Evolutionary conservation across 2,797 vertebrate species (phyloP), one percentile per base, ranked within the genome.

Genomic region (Craterocephalus amniculus): DNA sequence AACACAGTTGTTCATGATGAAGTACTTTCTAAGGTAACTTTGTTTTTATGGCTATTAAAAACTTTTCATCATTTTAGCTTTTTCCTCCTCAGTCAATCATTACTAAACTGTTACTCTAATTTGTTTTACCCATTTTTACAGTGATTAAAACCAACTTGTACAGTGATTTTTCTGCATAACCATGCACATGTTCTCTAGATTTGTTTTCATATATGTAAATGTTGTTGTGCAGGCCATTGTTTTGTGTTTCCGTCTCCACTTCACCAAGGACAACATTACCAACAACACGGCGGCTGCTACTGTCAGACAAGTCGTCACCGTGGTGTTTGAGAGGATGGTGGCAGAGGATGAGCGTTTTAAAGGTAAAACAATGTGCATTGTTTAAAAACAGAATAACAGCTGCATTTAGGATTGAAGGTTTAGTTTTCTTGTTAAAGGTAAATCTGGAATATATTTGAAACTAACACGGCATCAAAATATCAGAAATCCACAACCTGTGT

Each of bases 241-340:
- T 48, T 95, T 99, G 90, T 99, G 98, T 87, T 99, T 99, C 92
- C 96, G 98, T 49, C 94, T 99, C 29, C 98, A 99, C 91, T 99
- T 99, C 91, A 99, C 98, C 61, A 99, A 99, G 95, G 98, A 99
- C 92, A 99, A 96, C 84, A 99, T 99, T 89, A 99, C 98, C 58
- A 99, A 99, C 93, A 99, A 99, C 91, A 99, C 98, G 0, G 98
- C 98, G 0, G 98, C 98, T 3, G 98, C 98, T 43, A 99, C 98
- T 0, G 98, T 99, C 63, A 91, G 98, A 51, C 98, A 99, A 83
- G 98, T 99, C 0, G 98, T 99, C 70, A 99, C 98, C 1, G 98
- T 99, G 26, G 97, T 99, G 56, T 99, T 99, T 79, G 98, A 99
- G 92, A 96, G 98, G 89, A 98, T 99, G 95, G 97, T 99, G 75